phyloP scores from a whole-genome alignment of 2,113 vertebrate genomes.

The Guaruba guarouba region DNA sequence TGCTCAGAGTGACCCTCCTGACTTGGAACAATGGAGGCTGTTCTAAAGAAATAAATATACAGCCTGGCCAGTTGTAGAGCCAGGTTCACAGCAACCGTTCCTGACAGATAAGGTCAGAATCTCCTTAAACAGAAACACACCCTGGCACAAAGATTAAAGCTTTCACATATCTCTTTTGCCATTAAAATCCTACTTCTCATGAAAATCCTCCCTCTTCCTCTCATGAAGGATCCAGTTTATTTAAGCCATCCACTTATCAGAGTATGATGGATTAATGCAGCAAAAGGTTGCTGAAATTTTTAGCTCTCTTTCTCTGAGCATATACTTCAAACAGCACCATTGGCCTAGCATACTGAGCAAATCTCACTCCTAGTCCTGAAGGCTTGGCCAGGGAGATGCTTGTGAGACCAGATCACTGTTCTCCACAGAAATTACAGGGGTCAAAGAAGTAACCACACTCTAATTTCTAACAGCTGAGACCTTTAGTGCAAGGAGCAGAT shows the following conservation, averaged over 20 bases:
- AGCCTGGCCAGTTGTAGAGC: background rate
- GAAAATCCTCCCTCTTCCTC: background rate
- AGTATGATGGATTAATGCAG: background rate
- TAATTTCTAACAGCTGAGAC: slow-evolving; percentile 65
- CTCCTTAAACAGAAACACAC: background rate
- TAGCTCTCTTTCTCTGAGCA: background rate
- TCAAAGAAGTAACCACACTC: slow-evolving; percentile 23
- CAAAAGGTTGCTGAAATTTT: slow-evolving; percentile 9
- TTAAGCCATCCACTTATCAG: background rate
- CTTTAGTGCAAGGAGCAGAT: background rate
- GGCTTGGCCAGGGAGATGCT: background rate
- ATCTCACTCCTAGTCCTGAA: slow-evolving; percentile 4
- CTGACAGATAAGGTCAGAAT: background rate
- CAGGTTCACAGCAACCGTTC: background rate
- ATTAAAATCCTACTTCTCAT: slow-evolving; percentile 3
- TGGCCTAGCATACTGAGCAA: background rate
- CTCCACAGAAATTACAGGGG: slow-evolving; percentile 13
- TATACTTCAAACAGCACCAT: slow-evolving; percentile 6
- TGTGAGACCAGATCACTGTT: slow-evolving; percentile 20
- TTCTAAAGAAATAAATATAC: background rate
- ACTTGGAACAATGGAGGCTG: background rate
- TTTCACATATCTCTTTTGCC: background rate
- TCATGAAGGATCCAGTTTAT: background rate
- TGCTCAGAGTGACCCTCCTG: background rate
- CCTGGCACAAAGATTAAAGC: background rate